Evolutionary conservation across 1,140 invertebrate species (phyloP).

Genomic region (Nixonia krombeini): DNA sequence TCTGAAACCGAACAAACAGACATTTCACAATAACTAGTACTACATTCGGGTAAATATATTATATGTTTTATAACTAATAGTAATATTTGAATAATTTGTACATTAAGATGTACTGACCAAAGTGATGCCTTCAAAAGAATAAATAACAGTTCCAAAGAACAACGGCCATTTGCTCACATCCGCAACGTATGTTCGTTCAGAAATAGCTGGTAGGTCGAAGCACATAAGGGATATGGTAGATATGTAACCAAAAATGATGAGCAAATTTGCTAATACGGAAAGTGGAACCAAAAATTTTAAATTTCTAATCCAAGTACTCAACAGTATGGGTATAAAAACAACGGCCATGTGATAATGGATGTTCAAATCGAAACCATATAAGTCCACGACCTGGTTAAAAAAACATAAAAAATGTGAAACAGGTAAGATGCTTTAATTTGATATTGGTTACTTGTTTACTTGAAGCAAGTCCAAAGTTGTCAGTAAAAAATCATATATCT

Average conservation of each 20-base stretch:
- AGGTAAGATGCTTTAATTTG: no score
- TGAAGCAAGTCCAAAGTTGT: no score
- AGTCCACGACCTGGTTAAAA: conserved; percentile 74
- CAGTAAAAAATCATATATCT: conserved; percentile 30
- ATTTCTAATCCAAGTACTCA: conserved; percentile 83
- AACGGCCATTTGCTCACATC: conserved; percentile 76
- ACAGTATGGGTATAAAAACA: conserved; percentile 79
- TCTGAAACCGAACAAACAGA: conserved; percentile 80
- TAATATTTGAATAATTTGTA: no score
- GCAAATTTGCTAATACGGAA: conserved; percentile 80
- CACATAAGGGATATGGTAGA: conserved; percentile 81
- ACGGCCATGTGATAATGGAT: conserved; percentile 81
- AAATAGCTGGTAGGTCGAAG: conserved; percentile 76
- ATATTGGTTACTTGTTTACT: no score
- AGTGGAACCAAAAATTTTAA: conserved; percentile 82
- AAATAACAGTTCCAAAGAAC: conserved; percentile 84
- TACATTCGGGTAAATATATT: no score
- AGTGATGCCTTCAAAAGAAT: conserved; percentile 86
- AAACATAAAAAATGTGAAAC: background rate
- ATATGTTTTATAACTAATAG: no score
- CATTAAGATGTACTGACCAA: no score
- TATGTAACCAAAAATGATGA: conserved; percentile 78
- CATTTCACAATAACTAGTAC: no score
- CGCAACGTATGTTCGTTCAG: conserved; percentile 72
- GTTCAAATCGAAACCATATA: conserved; percentile 74